Base-by-base conservation (phyloP, 2,888 invertebrate species). In the Drosophila quasianomalipes region DNA sequence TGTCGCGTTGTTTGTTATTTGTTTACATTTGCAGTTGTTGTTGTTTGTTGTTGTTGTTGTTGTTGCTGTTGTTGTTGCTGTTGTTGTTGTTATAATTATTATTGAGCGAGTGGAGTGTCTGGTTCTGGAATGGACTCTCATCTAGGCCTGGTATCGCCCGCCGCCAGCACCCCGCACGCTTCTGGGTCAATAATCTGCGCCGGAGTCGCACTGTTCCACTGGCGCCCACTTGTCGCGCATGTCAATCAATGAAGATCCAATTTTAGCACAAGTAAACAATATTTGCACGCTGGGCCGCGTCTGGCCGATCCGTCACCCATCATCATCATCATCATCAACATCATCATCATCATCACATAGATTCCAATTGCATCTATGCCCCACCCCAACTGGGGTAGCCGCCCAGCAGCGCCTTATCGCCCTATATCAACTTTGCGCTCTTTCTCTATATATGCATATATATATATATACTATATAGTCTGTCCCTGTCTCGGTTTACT, bases 171-270 rank as follows among this genome's bases (percentile, higher is more conserved):
- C 74, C 87, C 61, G 69, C 79, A 79, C 69, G 85, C 89, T 85
- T 85, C 85, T 85, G 88, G 85, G 90, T 85, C 85, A 85, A 85
- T 82, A 85, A 85, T 85, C 85, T 87, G 82, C 85, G 85, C 76
- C 84, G 70, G 84, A 79, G 84, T 73, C 70, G 87, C 54, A 68
- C 58, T 74, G 65, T 58, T 73, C 72, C 61, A 64, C 63, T 86
- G 87, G 85, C 87, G 85, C 87, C 87, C 76, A 79, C 61, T 82
- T 83, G 88, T 72, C 82, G 86, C 80, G 33, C 66, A 76, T 87
- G 90, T 89, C 90, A 88, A 88, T 88, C 91, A 88, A 90, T 86
- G 86, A 71, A 90, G 87, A 84, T 90, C 85, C 91, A 90, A 90
- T 86, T 88, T 88, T 90, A 90, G 87, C 87, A 76, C 89, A 86